phyloP scores from a whole-genome alignment of 2,113 vertebrate genomes.

The Callaeas wilsoni region DNA sequence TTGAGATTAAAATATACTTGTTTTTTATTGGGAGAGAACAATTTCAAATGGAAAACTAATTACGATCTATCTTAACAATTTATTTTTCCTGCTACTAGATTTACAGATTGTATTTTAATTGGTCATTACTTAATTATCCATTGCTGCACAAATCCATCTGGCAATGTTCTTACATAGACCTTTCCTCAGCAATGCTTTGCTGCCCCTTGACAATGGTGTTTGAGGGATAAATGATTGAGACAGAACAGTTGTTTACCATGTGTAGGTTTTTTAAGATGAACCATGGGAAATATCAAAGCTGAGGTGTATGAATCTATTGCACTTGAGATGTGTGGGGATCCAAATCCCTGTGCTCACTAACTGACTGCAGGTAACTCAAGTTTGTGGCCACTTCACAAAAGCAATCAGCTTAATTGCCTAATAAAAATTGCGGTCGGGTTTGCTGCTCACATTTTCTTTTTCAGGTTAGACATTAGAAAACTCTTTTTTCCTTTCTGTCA shows the following conservation, averaged over 20 bases:
- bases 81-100: not conserved
- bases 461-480: constrained; percentile 7
- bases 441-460: not conserved
- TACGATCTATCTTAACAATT: constrained; percentile 26
- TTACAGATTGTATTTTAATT: constrained; percentile 48
- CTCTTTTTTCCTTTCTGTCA: not conserved
- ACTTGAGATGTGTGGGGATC: not conserved
- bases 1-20: not conserved
- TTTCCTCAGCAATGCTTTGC: constrained; percentile 4
- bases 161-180: constrained; percentile 16
- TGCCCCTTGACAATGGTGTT: not conserved
- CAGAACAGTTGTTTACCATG: not conserved
- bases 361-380: not conserved
- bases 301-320: not conserved
- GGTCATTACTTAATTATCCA: constrained; percentile 60
- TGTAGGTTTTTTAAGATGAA: not conserved
- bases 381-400: constrained; percentile 20
- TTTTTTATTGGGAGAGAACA: not conserved
- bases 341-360: not conserved
- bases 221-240: constrained; percentile 6
- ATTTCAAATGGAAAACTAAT: constrained; percentile 63
- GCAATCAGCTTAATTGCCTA: constrained; percentile 46
- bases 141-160: constrained; percentile 43
- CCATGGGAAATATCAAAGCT: constrained; percentile 29
- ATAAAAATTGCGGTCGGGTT: not conserved